Conservation (phyloP, 2,888 invertebrate species). For the Orthosia incerta region DNA sequence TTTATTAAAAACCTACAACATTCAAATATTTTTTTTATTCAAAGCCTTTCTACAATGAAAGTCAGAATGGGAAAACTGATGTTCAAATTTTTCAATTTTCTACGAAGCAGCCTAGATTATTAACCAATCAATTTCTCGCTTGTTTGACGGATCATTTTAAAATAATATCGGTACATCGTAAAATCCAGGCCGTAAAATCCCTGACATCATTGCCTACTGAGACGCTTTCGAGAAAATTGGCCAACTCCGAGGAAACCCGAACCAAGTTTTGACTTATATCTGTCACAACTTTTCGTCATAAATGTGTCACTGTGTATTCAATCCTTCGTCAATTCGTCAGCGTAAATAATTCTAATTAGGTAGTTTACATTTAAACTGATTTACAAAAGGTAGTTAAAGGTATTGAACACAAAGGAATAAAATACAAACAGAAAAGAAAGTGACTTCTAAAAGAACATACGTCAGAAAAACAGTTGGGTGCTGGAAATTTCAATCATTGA, state of each 20-base stretch:
- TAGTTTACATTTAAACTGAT: slow-evolving; percentile 6
- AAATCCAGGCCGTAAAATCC: slow-evolving; percentile 64
- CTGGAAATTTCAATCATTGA: slow-evolving; percentile 38
- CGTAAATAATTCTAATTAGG: slow-evolving; percentile 44
- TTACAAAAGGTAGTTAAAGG: not conserved
- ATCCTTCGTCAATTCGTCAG: slow-evolving; percentile 39
- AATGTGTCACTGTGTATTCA: slow-evolving; percentile 49
- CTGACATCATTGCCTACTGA: slow-evolving; percentile 72
- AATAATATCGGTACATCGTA: slow-evolving; percentile 64
- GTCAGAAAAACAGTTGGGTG: slow-evolving; percentile 16
- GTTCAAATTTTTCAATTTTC: slow-evolving; percentile 32
- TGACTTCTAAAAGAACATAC: slow-evolving; percentile 1
- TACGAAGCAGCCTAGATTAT: slow-evolving; percentile 39
- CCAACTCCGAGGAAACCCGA: slow-evolving; percentile 62
- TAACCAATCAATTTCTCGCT: slow-evolving; percentile 48
- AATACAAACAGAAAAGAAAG: not conserved
- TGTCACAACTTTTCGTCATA: slow-evolving; percentile 54
- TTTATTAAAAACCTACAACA: slow-evolving; percentile 47
- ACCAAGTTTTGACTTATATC: slow-evolving; percentile 65
- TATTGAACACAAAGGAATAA: not conserved
- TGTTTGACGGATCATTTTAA: slow-evolving; percentile 51
- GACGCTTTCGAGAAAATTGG: slow-evolving; percentile 74
- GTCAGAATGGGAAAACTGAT: not conserved
- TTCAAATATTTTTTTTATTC: slow-evolving; percentile 15
- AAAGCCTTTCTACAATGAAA: slow-evolving; percentile 2